Evolutionary conservation across 2,113 vertebrate genomes (phyloP).

Genomic region (Lophotis ruficrista): DNA sequence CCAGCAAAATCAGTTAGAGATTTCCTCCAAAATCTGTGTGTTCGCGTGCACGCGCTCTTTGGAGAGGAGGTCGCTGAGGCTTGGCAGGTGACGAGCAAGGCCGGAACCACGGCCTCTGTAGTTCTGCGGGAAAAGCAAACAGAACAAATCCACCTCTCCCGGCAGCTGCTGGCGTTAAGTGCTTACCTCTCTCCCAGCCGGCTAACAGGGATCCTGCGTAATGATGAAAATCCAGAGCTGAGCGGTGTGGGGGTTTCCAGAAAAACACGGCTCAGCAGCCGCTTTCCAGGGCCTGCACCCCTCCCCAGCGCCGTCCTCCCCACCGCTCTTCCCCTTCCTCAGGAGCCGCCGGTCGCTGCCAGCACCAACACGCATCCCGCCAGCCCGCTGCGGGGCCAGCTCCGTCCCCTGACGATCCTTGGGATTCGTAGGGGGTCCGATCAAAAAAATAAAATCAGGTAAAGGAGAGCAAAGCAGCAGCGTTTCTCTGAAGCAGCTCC

Average conservation of each 20-base stretch:
- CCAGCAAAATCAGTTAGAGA: background rate
- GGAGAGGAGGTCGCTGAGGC: background rate
- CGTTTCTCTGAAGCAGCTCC: background rate
- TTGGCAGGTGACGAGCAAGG: background rate
- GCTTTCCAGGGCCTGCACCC: background rate
- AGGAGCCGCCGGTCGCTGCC: background rate
- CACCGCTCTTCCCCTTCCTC: background rate
- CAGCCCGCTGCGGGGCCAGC: background rate
- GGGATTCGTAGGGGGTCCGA: background rate
- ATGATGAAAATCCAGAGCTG: background rate
- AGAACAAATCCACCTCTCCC: background rate
- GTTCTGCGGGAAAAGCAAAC: background rate
- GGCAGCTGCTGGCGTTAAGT: background rate
- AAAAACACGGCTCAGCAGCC: background rate
- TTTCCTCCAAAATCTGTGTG: background rate
- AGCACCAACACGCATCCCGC: fast-evolving
- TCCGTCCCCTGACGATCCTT: background rate
- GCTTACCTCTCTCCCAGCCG: background rate
- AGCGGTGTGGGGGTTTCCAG: background rate
- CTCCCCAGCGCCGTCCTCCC: background rate
- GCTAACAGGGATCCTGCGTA: background rate
- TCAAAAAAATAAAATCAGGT: background rate
- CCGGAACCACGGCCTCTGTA: background rate
- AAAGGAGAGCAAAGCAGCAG: background rate
- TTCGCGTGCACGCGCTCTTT: background rate